A percentile compares a stretch with the other conserved stretches of the same genome.
phyloP scores from a whole-genome alignment of 2,797 vertebrate genomes.

The Hydrolagus colliei region DNA sequence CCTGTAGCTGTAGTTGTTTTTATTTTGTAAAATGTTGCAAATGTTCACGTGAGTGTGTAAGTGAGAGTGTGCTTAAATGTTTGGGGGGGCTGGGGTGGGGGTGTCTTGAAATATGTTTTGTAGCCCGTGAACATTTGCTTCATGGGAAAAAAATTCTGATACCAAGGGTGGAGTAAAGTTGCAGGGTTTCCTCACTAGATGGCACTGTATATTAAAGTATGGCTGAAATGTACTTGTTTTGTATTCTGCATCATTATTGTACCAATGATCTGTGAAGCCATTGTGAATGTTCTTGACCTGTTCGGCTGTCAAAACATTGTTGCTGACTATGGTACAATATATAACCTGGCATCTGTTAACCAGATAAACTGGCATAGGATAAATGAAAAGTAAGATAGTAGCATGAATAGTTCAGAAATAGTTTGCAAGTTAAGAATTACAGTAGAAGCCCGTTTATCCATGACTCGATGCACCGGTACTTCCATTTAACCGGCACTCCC shows the following conservation, averaged over 20 bases:
- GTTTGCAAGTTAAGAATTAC: too few relatives aligned
- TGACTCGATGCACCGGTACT: too few relatives aligned
- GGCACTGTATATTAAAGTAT: conserved; percentile 21
- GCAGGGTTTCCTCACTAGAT: conserved; percentile 21
- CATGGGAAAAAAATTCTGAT: neutral
- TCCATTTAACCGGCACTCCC: too few relatives aligned
- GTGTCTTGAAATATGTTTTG: too few relatives aligned
- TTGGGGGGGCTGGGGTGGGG: too few relatives aligned
- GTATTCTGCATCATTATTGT: neutral
- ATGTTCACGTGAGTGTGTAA: neutral
- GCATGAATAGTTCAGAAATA: too few relatives aligned
- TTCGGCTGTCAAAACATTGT: neutral
- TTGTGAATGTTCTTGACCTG: neutral
- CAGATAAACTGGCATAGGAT: too few relatives aligned
- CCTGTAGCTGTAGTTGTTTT: neutral
- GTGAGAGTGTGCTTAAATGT: too few relatives aligned
- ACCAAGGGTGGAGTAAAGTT: neutral
- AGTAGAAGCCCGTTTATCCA: too few relatives aligned
- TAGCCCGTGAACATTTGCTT: neutral
- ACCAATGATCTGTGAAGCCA: neutral
- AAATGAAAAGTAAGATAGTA: too few relatives aligned
- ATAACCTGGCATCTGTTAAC: neutral
- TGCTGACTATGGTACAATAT: neutral
- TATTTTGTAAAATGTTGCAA: neutral
- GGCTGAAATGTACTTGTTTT: neutral